phyloP scores from a whole-genome alignment of 2,113 vertebrate genomes.

The Lepisosteus oculatus region DNA sequence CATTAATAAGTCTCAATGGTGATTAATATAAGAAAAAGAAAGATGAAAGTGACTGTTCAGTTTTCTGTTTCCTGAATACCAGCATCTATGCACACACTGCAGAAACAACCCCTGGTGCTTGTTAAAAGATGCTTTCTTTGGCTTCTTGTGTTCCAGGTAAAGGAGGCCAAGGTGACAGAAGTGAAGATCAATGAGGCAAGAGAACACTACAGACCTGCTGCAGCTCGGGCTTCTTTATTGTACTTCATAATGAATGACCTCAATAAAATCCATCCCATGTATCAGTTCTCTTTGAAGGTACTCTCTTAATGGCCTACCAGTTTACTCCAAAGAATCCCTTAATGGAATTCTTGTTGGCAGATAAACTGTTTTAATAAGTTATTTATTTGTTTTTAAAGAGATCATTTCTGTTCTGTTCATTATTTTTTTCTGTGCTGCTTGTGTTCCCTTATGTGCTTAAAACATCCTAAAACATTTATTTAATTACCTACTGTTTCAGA shows the following conservation, averaged over 20 bases:
- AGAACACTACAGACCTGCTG: constrained; percentile 83
- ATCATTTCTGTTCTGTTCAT: not conserved
- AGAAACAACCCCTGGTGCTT: not conserved
- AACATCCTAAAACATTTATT: too few relatives aligned
- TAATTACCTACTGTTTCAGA: too few relatives aligned
- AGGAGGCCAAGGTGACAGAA: constrained; percentile 85
- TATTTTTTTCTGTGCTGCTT: not conserved
- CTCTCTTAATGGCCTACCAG: constrained; percentile 28
- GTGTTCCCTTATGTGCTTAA: too few relatives aligned
- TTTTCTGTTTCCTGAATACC: too few relatives aligned
- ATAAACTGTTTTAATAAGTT: not conserved
- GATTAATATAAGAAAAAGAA: too few relatives aligned
- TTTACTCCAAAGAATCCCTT: not conserved
- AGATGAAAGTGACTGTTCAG: too few relatives aligned
- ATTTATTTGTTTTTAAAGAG: not conserved
- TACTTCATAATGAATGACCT: constrained; percentile 94
- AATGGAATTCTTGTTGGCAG: not conserved
- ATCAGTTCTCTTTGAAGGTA: constrained; percentile 91
- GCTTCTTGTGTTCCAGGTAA: constrained; percentile 69
- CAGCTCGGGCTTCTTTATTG: constrained; percentile 79
- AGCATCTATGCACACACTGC: too few relatives aligned
- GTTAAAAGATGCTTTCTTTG: not conserved
- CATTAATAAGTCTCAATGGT: too few relatives aligned
- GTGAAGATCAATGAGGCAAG: constrained; percentile 83
- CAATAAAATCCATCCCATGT: constrained; percentile 89